Evolutionary conservation across 2,888 invertebrate genomes (phyloP).

Genomic region (Darwinula stevensoni): DNA sequence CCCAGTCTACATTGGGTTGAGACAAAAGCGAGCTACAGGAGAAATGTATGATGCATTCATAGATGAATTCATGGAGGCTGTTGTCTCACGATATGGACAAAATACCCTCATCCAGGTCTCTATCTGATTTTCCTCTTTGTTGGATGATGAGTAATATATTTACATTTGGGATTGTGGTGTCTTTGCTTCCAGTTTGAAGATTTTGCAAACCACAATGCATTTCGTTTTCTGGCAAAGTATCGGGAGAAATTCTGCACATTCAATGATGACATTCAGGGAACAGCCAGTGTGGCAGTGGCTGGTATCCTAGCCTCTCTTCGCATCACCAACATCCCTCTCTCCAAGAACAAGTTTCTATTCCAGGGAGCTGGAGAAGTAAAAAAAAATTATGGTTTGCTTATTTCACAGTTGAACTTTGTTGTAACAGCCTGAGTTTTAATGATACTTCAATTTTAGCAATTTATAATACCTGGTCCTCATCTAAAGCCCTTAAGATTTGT

Average conservation of each 20-base stretch:
- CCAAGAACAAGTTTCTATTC: constrained; percentile 65
- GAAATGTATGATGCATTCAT: constrained; percentile 63
- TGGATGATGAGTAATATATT: not conserved
- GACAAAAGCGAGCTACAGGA: constrained; percentile 54
- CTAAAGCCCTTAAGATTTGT: not conserved
- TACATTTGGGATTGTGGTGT: not conserved
- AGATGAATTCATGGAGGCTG: constrained; percentile 89
- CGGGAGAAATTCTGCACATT: constrained; percentile 69
- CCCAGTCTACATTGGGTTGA: constrained; percentile 77
- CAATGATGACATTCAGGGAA: constrained; percentile 97
- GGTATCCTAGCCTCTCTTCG: constrained; percentile 64
- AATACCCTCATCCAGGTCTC: constrained; percentile 40
- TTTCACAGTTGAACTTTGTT: not conserved
- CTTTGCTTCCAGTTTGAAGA: constrained; percentile 63
- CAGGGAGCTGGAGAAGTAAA: constrained; percentile 90
- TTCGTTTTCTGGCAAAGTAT: constrained; percentile 67
- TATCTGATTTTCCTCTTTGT: not conserved
- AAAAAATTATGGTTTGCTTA: constrained; percentile 8
- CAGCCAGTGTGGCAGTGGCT: constrained; percentile 80
- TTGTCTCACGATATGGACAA: constrained; percentile 51
- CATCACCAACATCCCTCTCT: constrained; percentile 46
- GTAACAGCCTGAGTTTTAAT: too few species aligned
- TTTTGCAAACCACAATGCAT: constrained; percentile 91
- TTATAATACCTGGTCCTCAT: too few species aligned
- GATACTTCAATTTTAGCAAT: too few species aligned